These are phyloP conservation scores for Sardina pilchardus DNA, from an alignment of 2,113 vertebrate genomes.

Conservation along the genomic window DNA sequence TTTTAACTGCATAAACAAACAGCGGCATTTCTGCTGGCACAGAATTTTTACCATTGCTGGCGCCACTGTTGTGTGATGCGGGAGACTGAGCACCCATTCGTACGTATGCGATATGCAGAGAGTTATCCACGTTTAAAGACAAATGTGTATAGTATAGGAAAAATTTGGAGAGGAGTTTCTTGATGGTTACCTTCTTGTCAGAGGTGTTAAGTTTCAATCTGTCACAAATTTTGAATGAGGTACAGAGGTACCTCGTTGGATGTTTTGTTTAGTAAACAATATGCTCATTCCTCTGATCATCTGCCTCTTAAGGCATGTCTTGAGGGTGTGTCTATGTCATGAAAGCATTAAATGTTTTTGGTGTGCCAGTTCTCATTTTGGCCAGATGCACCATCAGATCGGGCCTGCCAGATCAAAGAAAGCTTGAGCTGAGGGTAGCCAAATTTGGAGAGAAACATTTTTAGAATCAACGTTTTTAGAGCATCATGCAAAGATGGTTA, in stretches of 20 bases:
- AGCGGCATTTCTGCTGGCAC: too few species aligned
- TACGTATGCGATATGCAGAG: slow-evolving; percentile 67
- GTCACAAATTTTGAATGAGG: not conserved
- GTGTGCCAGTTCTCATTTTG: slow-evolving; percentile 40
- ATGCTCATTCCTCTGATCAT: slow-evolving; percentile 28
- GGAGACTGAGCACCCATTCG: slow-evolving; percentile 74
- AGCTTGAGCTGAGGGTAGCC: too few species aligned
- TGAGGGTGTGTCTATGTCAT: not conserved
- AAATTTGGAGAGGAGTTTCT: not conserved
- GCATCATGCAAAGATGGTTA: too few species aligned
- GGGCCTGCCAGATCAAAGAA: slow-evolving; percentile 60
- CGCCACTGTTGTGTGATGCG: slow-evolving; percentile 74
- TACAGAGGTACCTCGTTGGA: slow-evolving; percentile 23
- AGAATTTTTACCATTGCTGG: slow-evolving; percentile 77
- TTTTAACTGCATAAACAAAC: too few species aligned
- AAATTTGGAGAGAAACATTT: too few species aligned
- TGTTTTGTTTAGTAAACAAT: slow-evolving; percentile 26
- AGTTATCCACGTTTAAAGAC: not conserved
- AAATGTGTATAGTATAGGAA: not conserved
- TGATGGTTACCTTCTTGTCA: not conserved
- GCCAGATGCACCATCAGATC: slow-evolving; percentile 48
- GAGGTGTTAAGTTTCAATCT: not conserved
- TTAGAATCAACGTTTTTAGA: too few species aligned
- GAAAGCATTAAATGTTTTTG: slow-evolving; percentile 18
- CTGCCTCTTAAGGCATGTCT: not conserved